Evolutionary conservation across 2,113 vertebrate species (phyloP), one percentile per base, ranked within the genome.

Genomic region (Rhynchopsitta pachyrhyncha): DNA sequence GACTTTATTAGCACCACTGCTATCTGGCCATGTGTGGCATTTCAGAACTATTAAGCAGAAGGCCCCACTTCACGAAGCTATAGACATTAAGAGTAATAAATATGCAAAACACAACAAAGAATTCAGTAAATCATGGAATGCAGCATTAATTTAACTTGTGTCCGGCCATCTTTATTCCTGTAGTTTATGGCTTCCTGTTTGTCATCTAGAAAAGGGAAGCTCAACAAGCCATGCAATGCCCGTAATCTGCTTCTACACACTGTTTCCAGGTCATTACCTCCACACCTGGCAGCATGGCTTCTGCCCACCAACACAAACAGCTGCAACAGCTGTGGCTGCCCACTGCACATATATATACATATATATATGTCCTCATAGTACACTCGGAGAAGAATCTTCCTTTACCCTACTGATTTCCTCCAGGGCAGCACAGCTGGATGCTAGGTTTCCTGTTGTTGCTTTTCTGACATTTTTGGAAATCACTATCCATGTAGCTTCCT

Each of bases 271-370:
- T 55, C 24, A 60, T 41, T 85, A 59, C 42, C n/a, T 5, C 27
- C 0, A 0, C 17, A 52, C 22, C 49, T n/a, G 0, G 1, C 37
- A 60, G 31, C 12, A 4, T 4, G 19, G 41, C 25, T 28, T 49
- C 59, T 63, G 59, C 53, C 31, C 71, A 42, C 25, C 1, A 1
- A 17, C 11, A 47, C 31, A 59, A 29, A 70, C 6, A 49, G 20
- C 63, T 64, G 63, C 57, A 42, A 13, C 33, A 70, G 55, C 25
- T n/a, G 7, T 0, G 1, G 25, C 41, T 50, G 29, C 24, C 15
- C 20, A 7, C 67, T 25, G 31, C 42, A 11, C 16, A 3, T 8
- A 4, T 11, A 9, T 42, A 7, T 44, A 9, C 14, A 41, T 44
- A 44, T 8, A 17, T 33, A 27, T 9, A 28, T 11, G 11, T 20